A percentile compares a stretch with the other conserved stretches of the same genome.
Conservation (phyloP, 2,888 invertebrate species). For the Myathropa florea region DNA sequence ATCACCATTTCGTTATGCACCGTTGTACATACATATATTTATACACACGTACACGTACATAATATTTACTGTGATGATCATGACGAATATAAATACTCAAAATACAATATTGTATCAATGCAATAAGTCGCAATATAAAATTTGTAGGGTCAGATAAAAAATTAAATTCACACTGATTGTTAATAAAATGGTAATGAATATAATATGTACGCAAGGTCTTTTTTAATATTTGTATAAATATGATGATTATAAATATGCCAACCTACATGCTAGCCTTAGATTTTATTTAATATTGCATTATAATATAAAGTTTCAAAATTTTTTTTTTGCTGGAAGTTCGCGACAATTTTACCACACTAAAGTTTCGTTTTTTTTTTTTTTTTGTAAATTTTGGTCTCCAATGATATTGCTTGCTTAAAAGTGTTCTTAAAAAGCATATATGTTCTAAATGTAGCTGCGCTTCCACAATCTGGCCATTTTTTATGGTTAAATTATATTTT, state of each 20-base stretch:
- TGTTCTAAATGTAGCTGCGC: conserved; percentile 25
- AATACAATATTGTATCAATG: conserved; percentile 56
- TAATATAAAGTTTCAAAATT: background rate
- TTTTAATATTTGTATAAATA: background rate
- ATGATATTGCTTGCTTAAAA: background rate
- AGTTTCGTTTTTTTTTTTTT: conserved; percentile 10
- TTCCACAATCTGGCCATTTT: conserved; percentile 33
- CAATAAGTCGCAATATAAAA: conserved; percentile 55
- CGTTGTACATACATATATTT: conserved; percentile 1
- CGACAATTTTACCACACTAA: conserved; percentile 15
- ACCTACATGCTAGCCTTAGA: background rate
- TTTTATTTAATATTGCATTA: background rate
- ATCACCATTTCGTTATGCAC: conserved; percentile 7
- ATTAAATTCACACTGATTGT: conserved; percentile 5
- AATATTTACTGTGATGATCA: background rate
- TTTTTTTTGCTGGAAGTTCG: conserved; percentile 11
- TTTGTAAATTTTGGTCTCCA: conserved; percentile 21
- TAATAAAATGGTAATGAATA: background rate
- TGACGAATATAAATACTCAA: conserved; percentile 25
- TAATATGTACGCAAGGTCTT: background rate
- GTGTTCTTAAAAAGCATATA: conserved; percentile 20
- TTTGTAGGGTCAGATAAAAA: conserved; percentile 25
- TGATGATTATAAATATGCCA: background rate
- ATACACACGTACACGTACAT: background rate
- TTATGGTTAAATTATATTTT: conserved; percentile 12